phyloP scores from a whole-genome alignment of 1,140 invertebrate genomes.

The Fopius arisanus region DNA sequence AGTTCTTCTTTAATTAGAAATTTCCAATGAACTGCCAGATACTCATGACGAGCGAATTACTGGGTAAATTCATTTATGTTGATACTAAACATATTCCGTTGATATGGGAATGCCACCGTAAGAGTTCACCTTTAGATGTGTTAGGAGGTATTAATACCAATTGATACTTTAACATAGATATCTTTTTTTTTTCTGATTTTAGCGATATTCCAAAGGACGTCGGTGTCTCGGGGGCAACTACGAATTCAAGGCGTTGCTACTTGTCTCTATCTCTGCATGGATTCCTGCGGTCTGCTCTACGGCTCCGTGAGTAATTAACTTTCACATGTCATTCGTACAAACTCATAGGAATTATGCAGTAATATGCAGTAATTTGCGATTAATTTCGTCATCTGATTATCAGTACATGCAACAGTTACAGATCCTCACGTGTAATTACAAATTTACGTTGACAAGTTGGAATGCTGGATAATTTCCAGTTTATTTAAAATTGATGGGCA shows the following conservation, averaged over 20 bases:
- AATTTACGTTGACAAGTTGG: background rate
- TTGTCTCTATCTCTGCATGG: conserved; percentile 86
- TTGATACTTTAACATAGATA: background rate
- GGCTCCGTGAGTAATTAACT: conserved; percentile 76
- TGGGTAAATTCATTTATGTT: too few species aligned
- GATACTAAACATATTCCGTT: too few species aligned
- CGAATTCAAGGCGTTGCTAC: conserved; percentile 84
- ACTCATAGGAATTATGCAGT: background rate
- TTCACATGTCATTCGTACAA: background rate
- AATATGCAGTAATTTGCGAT: background rate
- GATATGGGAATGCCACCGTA: background rate
- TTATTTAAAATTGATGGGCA: background rate
- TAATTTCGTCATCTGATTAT: background rate
- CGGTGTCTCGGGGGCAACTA: conserved; percentile 78
- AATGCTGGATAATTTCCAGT: background rate
- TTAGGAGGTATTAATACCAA: background rate
- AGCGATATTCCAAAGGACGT: conserved; percentile 84
- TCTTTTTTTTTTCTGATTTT: conserved; percentile 63
- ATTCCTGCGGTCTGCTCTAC: conserved; percentile 81
- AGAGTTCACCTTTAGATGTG: background rate
- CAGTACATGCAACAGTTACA: background rate
- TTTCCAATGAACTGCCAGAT: too few species aligned
- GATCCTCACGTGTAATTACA: background rate
- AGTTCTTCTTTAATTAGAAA: too few species aligned
- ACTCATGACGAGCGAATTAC: too few species aligned